Percentiles rank a stretch among this genome's conserved stretches.
Conservation (phyloP, 2,888 invertebrate species). For the Nebria brevicollis region DNA sequence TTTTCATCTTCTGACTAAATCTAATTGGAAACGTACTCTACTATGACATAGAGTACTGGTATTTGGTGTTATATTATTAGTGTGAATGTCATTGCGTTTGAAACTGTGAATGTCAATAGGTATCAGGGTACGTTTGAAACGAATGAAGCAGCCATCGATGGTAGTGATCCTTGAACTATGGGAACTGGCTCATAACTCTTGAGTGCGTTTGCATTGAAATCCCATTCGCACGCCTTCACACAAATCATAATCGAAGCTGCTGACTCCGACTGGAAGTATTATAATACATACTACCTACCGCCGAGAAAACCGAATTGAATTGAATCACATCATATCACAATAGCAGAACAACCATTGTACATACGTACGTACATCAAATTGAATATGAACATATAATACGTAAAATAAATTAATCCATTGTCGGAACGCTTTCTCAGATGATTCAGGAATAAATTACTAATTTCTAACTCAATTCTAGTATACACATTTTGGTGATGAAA, state of each 20-base stretch:
- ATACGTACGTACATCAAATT: not conserved
- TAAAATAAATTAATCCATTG: slow-evolving; percentile 13
- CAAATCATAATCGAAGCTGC: slow-evolving; percentile 14
- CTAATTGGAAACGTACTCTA: no score
- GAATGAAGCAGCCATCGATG: not conserved
- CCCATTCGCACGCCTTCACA: slow-evolving; percentile 21
- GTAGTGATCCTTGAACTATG: slow-evolving; percentile 28
- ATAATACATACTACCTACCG: slow-evolving; percentile 7
- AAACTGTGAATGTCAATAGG: no score
- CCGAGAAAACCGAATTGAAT: not conserved
- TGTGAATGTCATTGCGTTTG: no score
- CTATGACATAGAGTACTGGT: no score
- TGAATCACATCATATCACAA: not conserved
- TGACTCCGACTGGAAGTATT: not conserved
- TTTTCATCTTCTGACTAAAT: no score
- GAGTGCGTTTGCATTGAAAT: slow-evolving; percentile 2
- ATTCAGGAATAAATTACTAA: not conserved
- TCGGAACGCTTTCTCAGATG: not conserved
- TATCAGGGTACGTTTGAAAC: not conserved
- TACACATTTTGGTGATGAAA: no score
- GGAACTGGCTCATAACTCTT: slow-evolving; percentile 19
- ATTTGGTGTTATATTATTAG: no score
- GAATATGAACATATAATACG: not conserved
- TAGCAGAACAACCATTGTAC: not conserved
- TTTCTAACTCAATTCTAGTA: not conserved